Evolutionary conservation across 2,888 invertebrate species (phyloP).

Genomic region (Pyrocoelia pectoralis): DNA sequence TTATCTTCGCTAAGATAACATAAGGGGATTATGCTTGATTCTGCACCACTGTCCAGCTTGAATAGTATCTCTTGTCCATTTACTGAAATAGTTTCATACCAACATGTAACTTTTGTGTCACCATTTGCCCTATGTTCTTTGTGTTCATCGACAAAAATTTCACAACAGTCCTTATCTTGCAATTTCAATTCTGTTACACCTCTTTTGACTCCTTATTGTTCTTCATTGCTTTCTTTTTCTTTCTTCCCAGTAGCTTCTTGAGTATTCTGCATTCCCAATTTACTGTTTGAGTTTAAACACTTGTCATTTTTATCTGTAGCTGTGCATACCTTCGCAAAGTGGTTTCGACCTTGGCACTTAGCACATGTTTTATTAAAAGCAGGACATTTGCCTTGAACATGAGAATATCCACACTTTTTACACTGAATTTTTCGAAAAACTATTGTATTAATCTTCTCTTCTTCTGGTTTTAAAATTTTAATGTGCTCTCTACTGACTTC

Average conservation of each 20-base stretch:
- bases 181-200: no score
- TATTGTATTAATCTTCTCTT: neutral
- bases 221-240: no score
- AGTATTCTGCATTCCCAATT: no score
- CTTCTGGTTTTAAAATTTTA: slow-evolving; percentile 14
- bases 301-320: neutral
- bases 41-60: neutral
- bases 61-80: neutral
- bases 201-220: no score
- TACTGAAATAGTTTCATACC: no score
- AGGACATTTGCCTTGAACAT: neutral
- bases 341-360: neutral
- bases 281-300: no score
- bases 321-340: slow-evolving; percentile 7
- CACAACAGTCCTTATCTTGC: no score
- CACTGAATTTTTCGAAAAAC: neutral
- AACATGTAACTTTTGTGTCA: no score
- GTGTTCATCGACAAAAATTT: no score
- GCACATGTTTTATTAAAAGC: slow-evolving; percentile 9
- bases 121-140: no score
- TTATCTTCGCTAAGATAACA: neutral
- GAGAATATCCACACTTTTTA: slow-evolving; percentile 2
- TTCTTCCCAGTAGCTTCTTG: no score
- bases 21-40: neutral
- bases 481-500: slow-evolving; percentile 17